Conservation (phyloP, 2,113 vertebrate genomes). For the Carettochelys insculpta region DNA sequence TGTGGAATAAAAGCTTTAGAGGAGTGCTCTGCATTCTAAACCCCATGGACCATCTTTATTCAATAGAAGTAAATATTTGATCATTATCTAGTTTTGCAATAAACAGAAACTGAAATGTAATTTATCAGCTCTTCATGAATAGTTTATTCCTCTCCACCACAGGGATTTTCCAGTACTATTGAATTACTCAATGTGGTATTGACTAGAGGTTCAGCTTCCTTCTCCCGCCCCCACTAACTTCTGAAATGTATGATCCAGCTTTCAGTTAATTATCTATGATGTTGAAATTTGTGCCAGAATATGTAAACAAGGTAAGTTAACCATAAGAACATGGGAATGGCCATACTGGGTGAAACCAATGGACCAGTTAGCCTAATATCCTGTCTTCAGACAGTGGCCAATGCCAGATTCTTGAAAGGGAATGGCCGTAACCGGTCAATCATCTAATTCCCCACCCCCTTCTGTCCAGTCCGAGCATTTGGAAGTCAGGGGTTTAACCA, state of each 20-base stretch:
- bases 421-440: background rate
- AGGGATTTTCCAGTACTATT: slow-evolving; percentile 56
- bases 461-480: background rate
- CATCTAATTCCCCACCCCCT: background rate
- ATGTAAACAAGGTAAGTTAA: background rate
- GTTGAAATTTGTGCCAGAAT: background rate
- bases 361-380: background rate
- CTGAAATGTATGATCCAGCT: slow-evolving; percentile 31
- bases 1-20: slow-evolving; percentile 10
- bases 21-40: slow-evolving; percentile 49
- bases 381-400: no score
- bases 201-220: slow-evolving; percentile 48
- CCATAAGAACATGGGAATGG: background rate
- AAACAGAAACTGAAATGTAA: slow-evolving; percentile 70
- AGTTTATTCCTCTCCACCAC: slow-evolving; percentile 66
- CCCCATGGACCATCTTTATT: slow-evolving; percentile 45
- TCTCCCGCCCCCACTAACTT: slow-evolving; percentile 53
- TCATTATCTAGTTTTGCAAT: slow-evolving; percentile 60
- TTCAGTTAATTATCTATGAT: slow-evolving; percentile 53
- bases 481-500: background rate
- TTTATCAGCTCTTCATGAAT: slow-evolving; percentile 68
- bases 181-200: slow-evolving; percentile 63
- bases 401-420: background rate
- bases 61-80: slow-evolving; percentile 48
- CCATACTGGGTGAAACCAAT: background rate